Base-by-base conservation (phyloP, 2,888 invertebrate species). In the Campoletis raptor region DNA sequence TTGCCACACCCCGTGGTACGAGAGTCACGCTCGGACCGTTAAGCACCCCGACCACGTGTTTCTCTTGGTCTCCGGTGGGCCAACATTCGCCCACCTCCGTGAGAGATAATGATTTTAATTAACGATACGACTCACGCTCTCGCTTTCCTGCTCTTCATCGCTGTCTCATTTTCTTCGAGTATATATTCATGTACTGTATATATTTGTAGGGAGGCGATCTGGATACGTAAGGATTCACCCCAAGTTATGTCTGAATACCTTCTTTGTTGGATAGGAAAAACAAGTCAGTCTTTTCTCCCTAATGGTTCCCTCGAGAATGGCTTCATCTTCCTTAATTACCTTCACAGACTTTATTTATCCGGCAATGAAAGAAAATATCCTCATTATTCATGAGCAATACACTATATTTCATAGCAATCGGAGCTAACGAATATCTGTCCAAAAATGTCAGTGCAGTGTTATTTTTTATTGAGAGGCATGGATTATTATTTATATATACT, bases 1-100 rank as follows among this genome's bases (percentile, higher is more conserved):
- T 76, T 88, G 83, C 90, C 85, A 85, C 83, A 86, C 76, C 67
- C 85, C 85, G 87, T 86, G 85, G 82, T 81, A 88, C 85, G 83
- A 81, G 76, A 85, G 86, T 87, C 88, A 88, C 86, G 87, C 85
- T 80, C 83, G 87, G 88, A 85, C 80, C 83, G 80, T 88, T 85
- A 85, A 88, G 83, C 85, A 84, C 77, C 52, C 88, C 69, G 69
- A 88, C 86, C 88, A 88, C 87, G 86, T 89, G 89, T 89, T 90
- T 85, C 87, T 85, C 85, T 79, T 67, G 81, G 76, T 52, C 83
- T 72, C 81, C 82, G 74, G 72, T 72, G 80, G 45, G 72, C 73
- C 73, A 67, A 69, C 69, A 21, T 37, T 52, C 66, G 52, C 76
- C 73, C 66, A 67, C 67, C 64, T 76, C 24, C 64, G 61, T 36